phyloP scores from a whole-genome alignment of 2,113 vertebrate species.

The Barbus barbus region DNA sequence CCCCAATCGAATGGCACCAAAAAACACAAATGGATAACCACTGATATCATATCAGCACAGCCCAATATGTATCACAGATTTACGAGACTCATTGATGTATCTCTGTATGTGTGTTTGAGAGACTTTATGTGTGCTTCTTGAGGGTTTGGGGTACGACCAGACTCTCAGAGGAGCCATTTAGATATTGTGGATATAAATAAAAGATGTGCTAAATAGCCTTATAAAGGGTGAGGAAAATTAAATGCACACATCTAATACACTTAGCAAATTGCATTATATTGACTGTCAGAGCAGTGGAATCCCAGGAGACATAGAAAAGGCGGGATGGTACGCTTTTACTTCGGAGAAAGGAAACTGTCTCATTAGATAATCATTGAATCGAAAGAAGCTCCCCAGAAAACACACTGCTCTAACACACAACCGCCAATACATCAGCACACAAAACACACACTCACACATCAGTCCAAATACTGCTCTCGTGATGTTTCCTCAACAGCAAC shows the following conservation, averaged over 20 bases:
- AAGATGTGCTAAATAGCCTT: conserved; percentile 60
- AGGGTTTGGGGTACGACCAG: conserved; percentile 26
- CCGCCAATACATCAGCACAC: not conserved
- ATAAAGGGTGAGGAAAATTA: conserved; percentile 61
- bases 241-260: conserved; percentile 68
- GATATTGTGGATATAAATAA: conserved; percentile 74
- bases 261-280: conserved; percentile 64
- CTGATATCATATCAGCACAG: not conserved
- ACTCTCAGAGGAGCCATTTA: conserved; percentile 68
- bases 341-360: conserved; percentile 27
- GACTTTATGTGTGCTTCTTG: not conserved
- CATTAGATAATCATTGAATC: conserved; percentile 25
- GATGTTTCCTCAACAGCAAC: not conserved
- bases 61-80: conserved; percentile 56
- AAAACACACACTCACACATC: not conserved
- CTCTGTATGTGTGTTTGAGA: conserved; percentile 18
- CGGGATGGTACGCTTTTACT: conserved; percentile 23
- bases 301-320: not conserved
- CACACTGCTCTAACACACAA: not conserved
- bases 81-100: conserved; percentile 43
- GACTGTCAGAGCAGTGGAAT: conserved; percentile 36
- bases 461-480: not conserved
- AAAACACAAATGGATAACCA: not conserved
- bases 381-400: conserved; percentile 5
- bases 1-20: not conserved